phyloP scores from a whole-genome alignment of 1,140 invertebrate species.

The Pteromalus puparum region DNA sequence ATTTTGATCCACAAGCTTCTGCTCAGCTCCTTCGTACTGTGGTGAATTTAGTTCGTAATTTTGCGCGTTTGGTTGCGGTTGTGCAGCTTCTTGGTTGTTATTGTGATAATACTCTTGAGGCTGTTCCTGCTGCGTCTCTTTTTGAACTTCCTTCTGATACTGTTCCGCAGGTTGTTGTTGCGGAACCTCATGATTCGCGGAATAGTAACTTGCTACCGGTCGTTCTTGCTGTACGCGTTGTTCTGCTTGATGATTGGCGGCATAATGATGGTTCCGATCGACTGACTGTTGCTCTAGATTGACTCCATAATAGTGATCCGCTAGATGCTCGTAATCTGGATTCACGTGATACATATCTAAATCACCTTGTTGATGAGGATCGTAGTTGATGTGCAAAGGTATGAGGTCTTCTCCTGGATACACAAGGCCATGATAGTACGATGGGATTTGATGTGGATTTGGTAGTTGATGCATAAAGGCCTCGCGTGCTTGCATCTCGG shows the following conservation, averaged over 20 bases:
- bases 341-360: background rate
- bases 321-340: background rate
- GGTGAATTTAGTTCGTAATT: background rate
- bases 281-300: background rate
- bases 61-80: background rate
- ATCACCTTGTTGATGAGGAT: background rate
- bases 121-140: background rate
- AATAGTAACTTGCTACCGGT: background rate
- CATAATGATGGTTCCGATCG: no score
- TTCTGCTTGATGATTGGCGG: no score
- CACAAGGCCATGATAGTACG: background rate
- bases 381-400: background rate
- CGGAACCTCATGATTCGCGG: background rate
- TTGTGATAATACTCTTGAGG: background rate
- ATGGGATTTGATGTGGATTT: background rate
- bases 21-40: background rate
- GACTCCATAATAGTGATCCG: background rate
- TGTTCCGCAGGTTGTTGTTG: background rate
- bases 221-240: no score
- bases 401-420: background rate
- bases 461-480: background rate
- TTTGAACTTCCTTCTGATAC: background rate
- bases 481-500: background rate
- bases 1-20: background rate
- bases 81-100: background rate